Conservation (phyloP, 2,113 vertebrate species). For the Nothobranchius kuhntae region DNA sequence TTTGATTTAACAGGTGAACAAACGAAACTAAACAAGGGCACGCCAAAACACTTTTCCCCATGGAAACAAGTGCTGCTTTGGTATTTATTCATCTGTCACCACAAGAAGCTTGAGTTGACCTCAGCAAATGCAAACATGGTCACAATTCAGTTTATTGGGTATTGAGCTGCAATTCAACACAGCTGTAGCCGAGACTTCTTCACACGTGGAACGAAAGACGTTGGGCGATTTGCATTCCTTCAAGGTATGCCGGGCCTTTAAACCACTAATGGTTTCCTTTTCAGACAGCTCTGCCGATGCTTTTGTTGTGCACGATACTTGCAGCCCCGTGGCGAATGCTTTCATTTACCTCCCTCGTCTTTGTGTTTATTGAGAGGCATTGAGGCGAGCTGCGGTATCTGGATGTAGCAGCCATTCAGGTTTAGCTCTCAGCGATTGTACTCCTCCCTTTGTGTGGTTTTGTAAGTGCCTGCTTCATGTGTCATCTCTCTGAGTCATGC, state of each 20-base stretch:
- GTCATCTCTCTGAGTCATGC: slow-evolving; percentile 26
- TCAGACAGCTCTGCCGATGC: slow-evolving; percentile 12
- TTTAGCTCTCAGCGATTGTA: neutral
- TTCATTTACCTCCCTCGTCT: slow-evolving; percentile 29
- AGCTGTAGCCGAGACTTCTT: too few species aligned
- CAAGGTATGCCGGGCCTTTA: too few species aligned
- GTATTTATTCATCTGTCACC: neutral
- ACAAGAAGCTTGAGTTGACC: too few species aligned
- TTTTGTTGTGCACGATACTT: slow-evolving; percentile 12
- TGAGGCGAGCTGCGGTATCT: slow-evolving; percentile 19
- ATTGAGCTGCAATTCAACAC: too few species aligned
- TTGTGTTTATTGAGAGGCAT: slow-evolving; percentile 24
- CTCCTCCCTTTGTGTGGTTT: slow-evolving; percentile 18
- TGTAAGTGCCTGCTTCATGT: neutral
- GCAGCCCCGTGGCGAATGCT: slow-evolving; percentile 19
- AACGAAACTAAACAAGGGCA: neutral
- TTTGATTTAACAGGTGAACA: neutral
- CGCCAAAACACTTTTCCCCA: slow-evolving; percentile 1
- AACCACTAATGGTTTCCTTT: slow-evolving; percentile 11
- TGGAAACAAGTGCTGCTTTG: neutral
- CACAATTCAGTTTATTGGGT: too few species aligned
- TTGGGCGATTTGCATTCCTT: too few species aligned
- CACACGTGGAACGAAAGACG: too few species aligned
- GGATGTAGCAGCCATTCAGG: slow-evolving; percentile 7
- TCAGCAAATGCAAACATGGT: too few species aligned